Conservation (phyloP, 2,888 invertebrate species). For the Agrochola lychnidis region DNA sequence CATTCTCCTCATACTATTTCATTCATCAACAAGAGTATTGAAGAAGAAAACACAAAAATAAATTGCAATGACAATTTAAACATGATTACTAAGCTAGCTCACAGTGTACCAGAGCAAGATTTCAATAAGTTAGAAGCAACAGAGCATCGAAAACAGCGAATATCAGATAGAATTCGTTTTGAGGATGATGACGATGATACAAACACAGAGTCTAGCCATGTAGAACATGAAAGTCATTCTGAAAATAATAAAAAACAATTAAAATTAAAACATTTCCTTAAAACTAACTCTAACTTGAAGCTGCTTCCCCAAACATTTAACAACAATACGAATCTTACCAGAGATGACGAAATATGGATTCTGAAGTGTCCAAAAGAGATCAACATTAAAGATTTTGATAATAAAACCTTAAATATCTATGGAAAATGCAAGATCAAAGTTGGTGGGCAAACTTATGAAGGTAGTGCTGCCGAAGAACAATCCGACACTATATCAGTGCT, state of each 20-base stretch:
- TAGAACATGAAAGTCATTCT: constrained; percentile 14
- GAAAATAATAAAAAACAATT: constrained; percentile 48
- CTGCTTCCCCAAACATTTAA: constrained; percentile 55
- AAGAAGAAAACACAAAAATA: constrained; percentile 20
- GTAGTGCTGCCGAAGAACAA: constrained; percentile 67
- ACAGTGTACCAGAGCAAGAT: background rate
- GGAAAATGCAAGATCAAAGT: constrained; percentile 81
- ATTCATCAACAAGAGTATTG: constrained; percentile 37
- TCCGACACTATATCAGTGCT: constrained; percentile 67
- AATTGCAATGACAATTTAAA: constrained; percentile 27
- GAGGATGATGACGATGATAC: constrained; percentile 74
- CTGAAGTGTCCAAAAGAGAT: constrained; percentile 79
- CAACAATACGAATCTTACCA: constrained; percentile 63
- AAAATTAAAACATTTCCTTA: constrained; percentile 73
- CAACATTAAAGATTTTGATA: constrained; percentile 71
- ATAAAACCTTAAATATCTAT: constrained; percentile 71
- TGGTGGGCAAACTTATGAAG: constrained; percentile 78
- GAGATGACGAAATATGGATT: constrained; percentile 82
- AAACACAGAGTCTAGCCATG: constrained; percentile 16
- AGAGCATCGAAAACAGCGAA: constrained; percentile 59
- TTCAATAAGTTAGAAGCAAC: constrained; percentile 8
- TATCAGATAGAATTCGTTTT: constrained; percentile 80
- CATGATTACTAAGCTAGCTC: constrained; percentile 19
- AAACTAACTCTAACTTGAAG: constrained; percentile 70
- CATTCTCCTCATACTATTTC: constrained; percentile 46